Conservation (phyloP, 2,113 vertebrate genomes). For the Eclectus roratus region DNA sequence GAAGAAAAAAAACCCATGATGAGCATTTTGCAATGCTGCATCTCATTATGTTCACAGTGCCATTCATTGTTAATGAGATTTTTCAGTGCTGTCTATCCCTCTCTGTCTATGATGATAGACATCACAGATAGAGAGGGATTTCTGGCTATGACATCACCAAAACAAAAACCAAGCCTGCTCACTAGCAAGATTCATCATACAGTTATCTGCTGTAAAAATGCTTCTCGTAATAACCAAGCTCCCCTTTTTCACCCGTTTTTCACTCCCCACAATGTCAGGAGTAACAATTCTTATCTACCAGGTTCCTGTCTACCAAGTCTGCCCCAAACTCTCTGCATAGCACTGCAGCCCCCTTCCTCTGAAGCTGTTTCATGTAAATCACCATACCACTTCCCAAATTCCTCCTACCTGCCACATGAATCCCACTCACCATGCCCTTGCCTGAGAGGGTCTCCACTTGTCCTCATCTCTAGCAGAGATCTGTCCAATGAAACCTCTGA, state of each 20-base stretch:
- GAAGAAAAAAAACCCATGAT: accelerated
- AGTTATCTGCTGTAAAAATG: not conserved
- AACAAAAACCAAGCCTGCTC: not conserved
- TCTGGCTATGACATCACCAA: not conserved
- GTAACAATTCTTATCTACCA: not conserved
- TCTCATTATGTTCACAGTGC: not conserved
- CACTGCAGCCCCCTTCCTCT: not conserved
- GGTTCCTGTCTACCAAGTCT: not conserved
- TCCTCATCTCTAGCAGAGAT: not conserved
- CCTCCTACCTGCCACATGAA: not conserved
- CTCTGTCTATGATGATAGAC: not conserved
- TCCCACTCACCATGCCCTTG: not conserved
- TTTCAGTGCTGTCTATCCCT: not conserved
- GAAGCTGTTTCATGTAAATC: not conserved
- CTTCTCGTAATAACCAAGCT: not conserved
- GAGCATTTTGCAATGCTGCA: not conserved
- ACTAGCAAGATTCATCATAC: not conserved
- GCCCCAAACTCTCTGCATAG: not conserved
- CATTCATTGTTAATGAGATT: not conserved
- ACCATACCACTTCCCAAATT: not conserved
- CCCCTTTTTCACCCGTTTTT: not conserved
- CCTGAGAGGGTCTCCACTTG: not conserved
- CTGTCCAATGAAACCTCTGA: not conserved
- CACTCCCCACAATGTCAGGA: not conserved
- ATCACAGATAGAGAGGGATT: not conserved